These are phyloP conservation scores for Phasianus colchicus DNA, from an alignment of 2,113 vertebrate species.

Conservation along the genomic window DNA sequence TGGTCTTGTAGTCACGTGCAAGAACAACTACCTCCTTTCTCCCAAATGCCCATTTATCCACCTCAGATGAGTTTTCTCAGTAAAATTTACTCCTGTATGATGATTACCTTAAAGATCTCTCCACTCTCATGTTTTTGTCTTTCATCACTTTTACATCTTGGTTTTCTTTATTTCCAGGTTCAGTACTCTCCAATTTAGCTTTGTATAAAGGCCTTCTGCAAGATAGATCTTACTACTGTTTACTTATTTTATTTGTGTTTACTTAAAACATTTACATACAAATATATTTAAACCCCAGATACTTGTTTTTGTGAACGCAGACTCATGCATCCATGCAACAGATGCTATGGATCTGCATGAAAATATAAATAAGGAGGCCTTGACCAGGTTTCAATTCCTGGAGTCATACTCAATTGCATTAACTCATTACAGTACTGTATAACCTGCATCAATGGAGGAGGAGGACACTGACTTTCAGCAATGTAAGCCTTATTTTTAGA, in stretches of 20 bases:
- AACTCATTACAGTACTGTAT: background rate
- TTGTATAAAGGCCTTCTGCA: background rate
- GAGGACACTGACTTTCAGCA: background rate
- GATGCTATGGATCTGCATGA: background rate
- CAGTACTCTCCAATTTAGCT: background rate
- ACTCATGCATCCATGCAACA: background rate
- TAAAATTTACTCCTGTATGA: background rate
- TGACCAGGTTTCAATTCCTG: background rate
- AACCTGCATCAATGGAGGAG: background rate
- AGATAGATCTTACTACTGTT: background rate
- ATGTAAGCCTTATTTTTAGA: constrained; percentile 11
- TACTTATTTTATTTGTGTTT: background rate
- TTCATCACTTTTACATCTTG: background rate
- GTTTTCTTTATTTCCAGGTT: fast-evolving
- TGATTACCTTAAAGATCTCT: background rate
- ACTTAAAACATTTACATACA: background rate
- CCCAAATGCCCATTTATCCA: background rate
- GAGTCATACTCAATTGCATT: background rate
- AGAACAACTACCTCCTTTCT: background rate
- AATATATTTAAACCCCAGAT: background rate
- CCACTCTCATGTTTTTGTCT: background rate
- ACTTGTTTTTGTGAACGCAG: background rate
- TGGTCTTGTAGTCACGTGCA: background rate
- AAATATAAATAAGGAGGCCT: background rate
- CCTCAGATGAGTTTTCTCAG: background rate